Evolutionary conservation across 2,888 invertebrate species (phyloP).

Genomic region (Pandemis cinnamomeana): DNA sequence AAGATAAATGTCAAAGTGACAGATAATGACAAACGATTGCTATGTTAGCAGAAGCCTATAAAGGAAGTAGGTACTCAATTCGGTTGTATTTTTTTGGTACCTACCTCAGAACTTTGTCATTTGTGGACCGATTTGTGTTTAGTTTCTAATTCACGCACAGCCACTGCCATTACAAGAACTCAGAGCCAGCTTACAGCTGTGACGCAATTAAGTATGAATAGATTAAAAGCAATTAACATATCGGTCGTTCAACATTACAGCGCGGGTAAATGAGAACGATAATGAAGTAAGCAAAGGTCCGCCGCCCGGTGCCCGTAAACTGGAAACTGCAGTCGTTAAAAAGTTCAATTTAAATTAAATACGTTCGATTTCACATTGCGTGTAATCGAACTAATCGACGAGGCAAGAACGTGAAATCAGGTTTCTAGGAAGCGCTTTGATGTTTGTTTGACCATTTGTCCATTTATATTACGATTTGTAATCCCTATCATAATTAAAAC

Average conservation of each 20-base stretch:
- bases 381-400: slow-evolving; percentile 9
- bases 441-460: background rate
- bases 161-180: background rate
- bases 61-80: no score
- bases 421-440: background rate
- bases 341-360: slow-evolving; percentile 22
- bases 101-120: background rate
- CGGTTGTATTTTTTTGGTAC: no score
- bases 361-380: slow-evolving; percentile 8
- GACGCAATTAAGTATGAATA: slow-evolving; percentile 7
- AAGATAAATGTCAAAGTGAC: no score
- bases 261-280: slow-evolving; percentile 6
- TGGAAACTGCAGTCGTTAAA: slow-evolving; percentile 20
- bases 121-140: background rate
- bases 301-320: slow-evolving; percentile 10
- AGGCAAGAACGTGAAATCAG: background rate
- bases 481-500: background rate
- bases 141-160: background rate
- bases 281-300: slow-evolving; percentile 11
- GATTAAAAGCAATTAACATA: slow-evolving; percentile 22
- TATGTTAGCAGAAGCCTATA: no score
- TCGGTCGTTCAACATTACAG: slow-evolving; percentile 1
- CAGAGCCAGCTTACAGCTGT: slow-evolving; percentile 1
- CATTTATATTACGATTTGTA: background rate
- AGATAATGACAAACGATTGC: no score